phyloP scores from a whole-genome alignment of 1,140 invertebrate genomes.

The Ptiloglossa arizonensis region DNA sequence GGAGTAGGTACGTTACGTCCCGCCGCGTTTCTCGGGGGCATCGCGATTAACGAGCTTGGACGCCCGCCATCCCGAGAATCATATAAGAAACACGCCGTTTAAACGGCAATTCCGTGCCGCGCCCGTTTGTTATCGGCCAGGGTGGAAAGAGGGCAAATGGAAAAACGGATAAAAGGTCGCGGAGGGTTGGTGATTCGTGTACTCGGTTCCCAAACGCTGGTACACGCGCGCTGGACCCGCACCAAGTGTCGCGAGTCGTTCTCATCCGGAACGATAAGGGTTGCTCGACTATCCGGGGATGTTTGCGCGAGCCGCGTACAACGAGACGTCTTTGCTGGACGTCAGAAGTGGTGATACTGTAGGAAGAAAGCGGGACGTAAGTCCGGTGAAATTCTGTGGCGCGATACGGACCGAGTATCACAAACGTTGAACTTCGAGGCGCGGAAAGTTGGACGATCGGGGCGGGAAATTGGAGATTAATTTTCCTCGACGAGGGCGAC shows the following conservation, averaged over 20 bases:
- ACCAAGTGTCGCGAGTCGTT: slow-evolving; percentile 10
- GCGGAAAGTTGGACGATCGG: too few relatives aligned
- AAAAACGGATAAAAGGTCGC: not conserved
- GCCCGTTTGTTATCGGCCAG: slow-evolving; percentile 50
- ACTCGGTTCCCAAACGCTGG: slow-evolving; percentile 12
- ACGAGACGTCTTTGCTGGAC: not conserved
- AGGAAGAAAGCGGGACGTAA: not conserved
- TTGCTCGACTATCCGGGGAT: not conserved
- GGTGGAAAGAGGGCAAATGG: slow-evolving; percentile 5
- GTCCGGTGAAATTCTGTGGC: not conserved
- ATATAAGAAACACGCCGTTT: slow-evolving; percentile 62
- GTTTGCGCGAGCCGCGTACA: not conserved
- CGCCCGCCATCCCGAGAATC: slow-evolving; percentile 64
- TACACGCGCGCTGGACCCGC: not conserved
- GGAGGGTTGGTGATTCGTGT: slow-evolving; percentile 13
- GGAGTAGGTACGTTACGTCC: slow-evolving; percentile 52
- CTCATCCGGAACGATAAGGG: not conserved
- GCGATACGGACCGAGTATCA: too few relatives aligned
- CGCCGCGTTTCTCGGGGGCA: slow-evolving; percentile 32
- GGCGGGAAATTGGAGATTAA: too few relatives aligned
- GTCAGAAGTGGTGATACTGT: not conserved
- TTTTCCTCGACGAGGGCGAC: too few relatives aligned
- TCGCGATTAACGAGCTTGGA: slow-evolving; percentile 71
- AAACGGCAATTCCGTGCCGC: slow-evolving; percentile 61
- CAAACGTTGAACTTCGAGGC: too few relatives aligned